A percentile compares a stretch with the other conserved stretches of the same genome.
Conservation (phyloP, 2,797 vertebrate species). For the Australoheros facetus region DNA sequence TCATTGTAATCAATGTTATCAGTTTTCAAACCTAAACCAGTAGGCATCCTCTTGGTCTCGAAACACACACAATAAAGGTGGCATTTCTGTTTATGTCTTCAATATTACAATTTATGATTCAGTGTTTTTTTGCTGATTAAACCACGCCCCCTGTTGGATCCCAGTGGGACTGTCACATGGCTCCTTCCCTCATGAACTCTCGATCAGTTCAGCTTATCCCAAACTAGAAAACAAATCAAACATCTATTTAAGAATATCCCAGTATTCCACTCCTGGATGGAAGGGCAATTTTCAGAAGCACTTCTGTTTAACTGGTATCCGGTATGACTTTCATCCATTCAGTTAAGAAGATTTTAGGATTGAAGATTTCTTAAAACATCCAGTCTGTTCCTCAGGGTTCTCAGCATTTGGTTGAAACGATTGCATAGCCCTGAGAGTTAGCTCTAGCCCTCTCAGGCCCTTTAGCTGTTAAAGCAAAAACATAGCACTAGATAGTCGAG, state of each 20-base stretch:
- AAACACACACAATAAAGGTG: constrained; percentile 41
- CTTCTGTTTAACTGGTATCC: constrained; percentile 22
- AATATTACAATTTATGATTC: constrained; percentile 50
- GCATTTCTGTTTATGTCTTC: constrained; percentile 20
- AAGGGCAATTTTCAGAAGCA: neutral
- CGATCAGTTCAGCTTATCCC: constrained; percentile 15
- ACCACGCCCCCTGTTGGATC: constrained; percentile 54
- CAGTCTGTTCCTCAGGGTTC: constrained; percentile 22
- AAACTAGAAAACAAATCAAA: constrained; percentile 18
- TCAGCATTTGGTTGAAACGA: constrained; percentile 55
- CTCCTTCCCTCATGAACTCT: constrained; percentile 2
- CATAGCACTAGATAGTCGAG: constrained; percentile 30
- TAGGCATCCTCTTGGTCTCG: constrained; percentile 60
- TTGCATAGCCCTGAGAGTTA: constrained; percentile 67
- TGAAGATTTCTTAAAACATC: neutral
- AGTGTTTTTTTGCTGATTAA: constrained; percentile 53
- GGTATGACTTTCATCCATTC: constrained; percentile 24
- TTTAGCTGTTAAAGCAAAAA: constrained; percentile 34
- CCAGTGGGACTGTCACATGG: constrained; percentile 21
- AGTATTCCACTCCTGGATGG: neutral
- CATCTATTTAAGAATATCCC: constrained; percentile 16
- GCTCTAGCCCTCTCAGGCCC: constrained; percentile 47
- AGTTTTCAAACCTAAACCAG: constrained; percentile 67
- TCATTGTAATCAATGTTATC: constrained; percentile 33
- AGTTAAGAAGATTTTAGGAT: neutral